phyloP scores from a whole-genome alignment of 23 tunicate species.

The Styela clava region DNA sequence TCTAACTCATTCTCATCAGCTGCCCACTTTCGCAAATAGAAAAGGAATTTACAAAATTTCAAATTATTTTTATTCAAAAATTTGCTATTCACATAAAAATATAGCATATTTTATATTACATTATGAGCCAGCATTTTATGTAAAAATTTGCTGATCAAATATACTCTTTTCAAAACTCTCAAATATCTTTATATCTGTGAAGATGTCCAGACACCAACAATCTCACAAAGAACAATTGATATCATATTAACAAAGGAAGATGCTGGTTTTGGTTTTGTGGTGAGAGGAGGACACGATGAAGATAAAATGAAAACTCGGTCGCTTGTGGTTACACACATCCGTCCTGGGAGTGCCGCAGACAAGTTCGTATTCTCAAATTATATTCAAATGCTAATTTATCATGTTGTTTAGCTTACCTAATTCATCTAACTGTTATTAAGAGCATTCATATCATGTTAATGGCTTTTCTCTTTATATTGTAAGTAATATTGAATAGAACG shows the following conservation, averaged over 20 bases:
- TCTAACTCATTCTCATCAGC: no score
- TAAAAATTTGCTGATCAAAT: no score
- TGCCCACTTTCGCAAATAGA: no score
- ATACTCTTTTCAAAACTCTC: no score
- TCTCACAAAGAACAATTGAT: slow-evolving; percentile 75
- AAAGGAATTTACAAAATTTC: no score
- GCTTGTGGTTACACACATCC: slow-evolving; percentile 79
- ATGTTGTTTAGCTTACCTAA: not conserved
- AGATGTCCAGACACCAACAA: slow-evolving; percentile 73
- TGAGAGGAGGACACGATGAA: slow-evolving; percentile 78
- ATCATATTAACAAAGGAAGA: slow-evolving; percentile 39
- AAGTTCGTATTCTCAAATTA: slow-evolving; percentile 28
- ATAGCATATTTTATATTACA: not conserved
- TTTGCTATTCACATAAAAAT: not conserved
- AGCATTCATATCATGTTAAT: no score
- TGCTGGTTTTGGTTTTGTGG: slow-evolving; percentile 77
- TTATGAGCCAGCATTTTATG: not conserved
- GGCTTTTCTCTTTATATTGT: no score
- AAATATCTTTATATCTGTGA: not conserved
- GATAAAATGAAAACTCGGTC: slow-evolving; percentile 66
- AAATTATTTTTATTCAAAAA: no score
- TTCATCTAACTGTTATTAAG: no score
- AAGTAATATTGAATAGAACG: not conserved
- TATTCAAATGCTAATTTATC: not conserved
- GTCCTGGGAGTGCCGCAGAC: slow-evolving; percentile 67